phyloP scores from a whole-genome alignment of 2,113 vertebrate species.

The Lipotes vexillifer region DNA sequence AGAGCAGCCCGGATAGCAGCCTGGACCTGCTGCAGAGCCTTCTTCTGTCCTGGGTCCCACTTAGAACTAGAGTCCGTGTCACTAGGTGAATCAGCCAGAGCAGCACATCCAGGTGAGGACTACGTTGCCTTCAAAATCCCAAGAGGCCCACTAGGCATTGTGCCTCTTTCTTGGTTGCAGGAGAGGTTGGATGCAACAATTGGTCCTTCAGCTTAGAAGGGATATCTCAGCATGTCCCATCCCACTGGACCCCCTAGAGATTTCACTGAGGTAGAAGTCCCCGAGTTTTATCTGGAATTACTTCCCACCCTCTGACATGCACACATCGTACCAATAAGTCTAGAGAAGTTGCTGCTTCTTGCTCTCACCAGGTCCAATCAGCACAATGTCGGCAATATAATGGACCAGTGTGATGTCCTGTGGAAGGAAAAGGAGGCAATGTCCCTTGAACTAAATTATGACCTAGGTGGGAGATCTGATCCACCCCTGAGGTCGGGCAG shows the following conservation, averaged over 20 bases:
- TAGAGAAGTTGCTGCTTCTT: too few relatives aligned
- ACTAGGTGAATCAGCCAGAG: background rate
- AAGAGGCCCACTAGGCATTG: background rate
- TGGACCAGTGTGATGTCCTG: background rate
- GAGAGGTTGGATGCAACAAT: background rate
- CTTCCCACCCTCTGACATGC: background rate
- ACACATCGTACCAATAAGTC: background rate
- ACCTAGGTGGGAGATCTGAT: background rate
- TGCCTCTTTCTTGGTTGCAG: background rate
- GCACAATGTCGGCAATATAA: background rate
- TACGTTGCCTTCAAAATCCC: too few relatives aligned
- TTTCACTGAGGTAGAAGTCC: background rate
- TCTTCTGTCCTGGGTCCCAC: too few relatives aligned
- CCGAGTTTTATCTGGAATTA: background rate
- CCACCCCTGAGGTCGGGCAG: fast-evolving
- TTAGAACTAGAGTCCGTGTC: background rate
- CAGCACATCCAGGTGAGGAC: background rate
- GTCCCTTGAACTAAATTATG: background rate
- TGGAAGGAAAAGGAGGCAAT: background rate
- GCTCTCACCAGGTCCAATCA: background rate
- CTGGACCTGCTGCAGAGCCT: background rate
- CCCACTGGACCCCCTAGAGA: background rate
- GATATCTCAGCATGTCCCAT: background rate
- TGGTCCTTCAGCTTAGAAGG: background rate
- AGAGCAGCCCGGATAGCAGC: background rate